Evolutionary conservation across 2,797 vertebrate species (phyloP).

Genomic region (Peromyscus aztecus): DNA sequence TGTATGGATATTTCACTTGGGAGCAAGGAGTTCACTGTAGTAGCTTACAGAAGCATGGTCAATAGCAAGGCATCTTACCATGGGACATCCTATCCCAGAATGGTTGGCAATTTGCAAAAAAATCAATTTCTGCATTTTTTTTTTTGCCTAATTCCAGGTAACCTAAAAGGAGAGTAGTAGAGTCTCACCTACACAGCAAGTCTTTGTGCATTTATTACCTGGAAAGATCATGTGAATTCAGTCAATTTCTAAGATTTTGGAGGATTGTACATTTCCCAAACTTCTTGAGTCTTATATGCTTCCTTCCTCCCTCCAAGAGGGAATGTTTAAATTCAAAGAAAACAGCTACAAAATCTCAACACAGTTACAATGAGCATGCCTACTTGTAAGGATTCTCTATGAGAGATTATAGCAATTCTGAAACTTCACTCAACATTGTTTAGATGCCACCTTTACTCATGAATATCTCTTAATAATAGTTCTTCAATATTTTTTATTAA

Average conservation of each 20-base stretch:
- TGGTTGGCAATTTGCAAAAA: not conserved
- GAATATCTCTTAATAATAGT: not conserved
- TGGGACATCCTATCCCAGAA: not conserved
- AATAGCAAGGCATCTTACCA: not conserved
- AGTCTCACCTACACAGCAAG: no score
- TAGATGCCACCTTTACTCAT: not conserved
- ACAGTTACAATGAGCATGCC: fast-evolving
- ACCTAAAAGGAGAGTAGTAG: not conserved
- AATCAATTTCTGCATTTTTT: no score
- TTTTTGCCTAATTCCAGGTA: no score
- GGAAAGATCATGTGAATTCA: not conserved
- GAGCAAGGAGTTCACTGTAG: not conserved
- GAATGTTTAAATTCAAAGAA: not conserved
- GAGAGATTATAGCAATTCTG: not conserved
- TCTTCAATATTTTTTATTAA: not conserved
- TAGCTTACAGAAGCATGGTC: no score
- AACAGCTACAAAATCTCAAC: no score
- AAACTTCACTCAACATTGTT: fast-evolving
- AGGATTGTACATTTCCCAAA: not conserved
- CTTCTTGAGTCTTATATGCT: not conserved
- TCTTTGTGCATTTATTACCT: not conserved
- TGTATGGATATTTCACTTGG: not conserved
- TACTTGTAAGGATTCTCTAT: not conserved
- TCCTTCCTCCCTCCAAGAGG: not conserved
- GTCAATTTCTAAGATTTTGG: not conserved